These are phyloP conservation scores for Kobus ellipsiprymnus DNA, from an alignment of 2,113 vertebrate genomes.

Conservation along the genomic window DNA sequence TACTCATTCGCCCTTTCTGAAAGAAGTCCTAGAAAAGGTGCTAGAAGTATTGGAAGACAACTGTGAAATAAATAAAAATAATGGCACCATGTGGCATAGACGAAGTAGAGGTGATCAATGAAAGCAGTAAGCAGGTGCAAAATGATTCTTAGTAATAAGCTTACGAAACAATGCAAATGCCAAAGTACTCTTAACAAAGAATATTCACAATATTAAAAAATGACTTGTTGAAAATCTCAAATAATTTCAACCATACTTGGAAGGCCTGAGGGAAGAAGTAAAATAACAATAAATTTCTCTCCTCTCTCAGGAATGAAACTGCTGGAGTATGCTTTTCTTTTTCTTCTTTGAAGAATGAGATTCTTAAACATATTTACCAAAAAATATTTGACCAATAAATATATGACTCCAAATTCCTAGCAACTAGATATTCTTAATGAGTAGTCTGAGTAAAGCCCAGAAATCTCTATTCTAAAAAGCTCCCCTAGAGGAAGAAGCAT, in stretches of 20 bases:
- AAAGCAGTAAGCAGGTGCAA: neutral
- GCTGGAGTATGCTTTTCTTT: neutral
- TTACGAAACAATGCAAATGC: neutral
- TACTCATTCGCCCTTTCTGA: neutral
- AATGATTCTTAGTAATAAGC: neutral
- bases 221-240: neutral
- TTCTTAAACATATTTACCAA: neutral
- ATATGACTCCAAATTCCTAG: neutral
- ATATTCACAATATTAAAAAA: neutral
- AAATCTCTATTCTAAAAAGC: neutral
- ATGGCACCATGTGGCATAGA: neutral
- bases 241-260: neutral
- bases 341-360: neutral
- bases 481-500: neutral
- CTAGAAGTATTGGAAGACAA: neutral
- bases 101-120: neutral
- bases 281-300: neutral
- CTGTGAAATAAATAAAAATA: neutral
- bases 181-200: neutral
- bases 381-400: conserved; percentile 6
- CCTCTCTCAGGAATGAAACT: neutral
- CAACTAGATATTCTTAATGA: conserved; percentile 7
- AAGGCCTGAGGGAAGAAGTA: neutral
- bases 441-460: neutral
- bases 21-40: neutral